phyloP scores from a whole-genome alignment of 2,888 invertebrate species.

The Pseudoips prasinana region DNA sequence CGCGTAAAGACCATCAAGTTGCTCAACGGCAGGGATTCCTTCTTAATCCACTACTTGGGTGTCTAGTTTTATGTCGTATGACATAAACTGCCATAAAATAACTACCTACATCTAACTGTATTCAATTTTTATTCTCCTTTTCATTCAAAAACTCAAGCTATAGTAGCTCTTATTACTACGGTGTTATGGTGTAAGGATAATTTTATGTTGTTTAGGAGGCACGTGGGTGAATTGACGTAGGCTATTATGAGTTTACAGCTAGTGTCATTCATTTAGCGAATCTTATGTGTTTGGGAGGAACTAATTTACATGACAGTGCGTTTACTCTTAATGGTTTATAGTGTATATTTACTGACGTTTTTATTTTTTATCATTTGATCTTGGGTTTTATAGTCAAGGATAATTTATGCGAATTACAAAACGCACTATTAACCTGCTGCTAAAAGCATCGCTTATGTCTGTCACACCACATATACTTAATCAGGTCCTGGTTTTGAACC shows the following conservation, averaged over 20 bases:
- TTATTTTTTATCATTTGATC: too few species aligned
- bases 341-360: too few species aligned
- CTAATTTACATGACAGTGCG: slow-evolving; percentile 43
- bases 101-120: slow-evolving; percentile 42
- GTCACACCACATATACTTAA: too few species aligned
- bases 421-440: too few species aligned
- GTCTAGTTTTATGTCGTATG: slow-evolving; percentile 71
- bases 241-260: slow-evolving; percentile 64
- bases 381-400: too few species aligned
- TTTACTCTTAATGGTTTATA: slow-evolving; percentile 4
- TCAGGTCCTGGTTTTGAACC: too few species aligned
- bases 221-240: slow-evolving; percentile 67
- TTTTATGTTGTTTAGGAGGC: slow-evolving; percentile 24
- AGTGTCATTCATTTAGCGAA: slow-evolving; percentile 73
- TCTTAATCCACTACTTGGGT: slow-evolving; percentile 77
- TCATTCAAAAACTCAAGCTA: slow-evolving; percentile 9
- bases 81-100: slow-evolving; percentile 68
- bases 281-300: slow-evolving; percentile 53
- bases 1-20: slow-evolving; percentile 33
- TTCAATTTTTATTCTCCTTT: slow-evolving; percentile 23
- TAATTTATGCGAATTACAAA: too few species aligned
- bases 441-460: too few species aligned
- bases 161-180: slow-evolving; percentile 37
- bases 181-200: too few species aligned
- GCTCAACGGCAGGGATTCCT: slow-evolving; percentile 58